Conservation (phyloP, 2,888 invertebrate genomes). For the Ophion obscuratus region DNA sequence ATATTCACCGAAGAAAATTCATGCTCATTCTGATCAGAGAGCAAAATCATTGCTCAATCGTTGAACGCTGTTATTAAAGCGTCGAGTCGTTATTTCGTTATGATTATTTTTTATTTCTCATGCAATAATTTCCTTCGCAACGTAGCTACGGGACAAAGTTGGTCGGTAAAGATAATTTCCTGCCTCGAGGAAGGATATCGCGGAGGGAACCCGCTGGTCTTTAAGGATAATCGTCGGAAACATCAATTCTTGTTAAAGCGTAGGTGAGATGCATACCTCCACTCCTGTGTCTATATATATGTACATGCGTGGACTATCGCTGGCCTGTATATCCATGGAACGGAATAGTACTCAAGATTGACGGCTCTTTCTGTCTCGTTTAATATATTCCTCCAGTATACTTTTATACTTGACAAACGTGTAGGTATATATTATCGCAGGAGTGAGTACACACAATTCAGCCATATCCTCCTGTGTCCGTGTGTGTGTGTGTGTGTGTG, state of each 20-base stretch:
- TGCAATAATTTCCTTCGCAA: conserved; percentile 26
- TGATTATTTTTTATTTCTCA: not conserved
- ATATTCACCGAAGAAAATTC: not conserved
- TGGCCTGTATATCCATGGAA: conserved; percentile 49
- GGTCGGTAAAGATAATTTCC: conserved; percentile 71
- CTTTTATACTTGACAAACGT: conserved; percentile 14
- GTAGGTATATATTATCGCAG: conserved; percentile 4
- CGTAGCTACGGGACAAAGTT: conserved; percentile 52
- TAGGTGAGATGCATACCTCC: conserved; percentile 74
- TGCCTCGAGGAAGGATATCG: conserved; percentile 67
- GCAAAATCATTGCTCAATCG: not conserved
- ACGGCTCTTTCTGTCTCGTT: conserved; percentile 53
- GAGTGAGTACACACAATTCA: not conserved
- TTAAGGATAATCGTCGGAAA: conserved; percentile 80
- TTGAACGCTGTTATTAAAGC: conserved; percentile 1
- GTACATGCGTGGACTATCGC: not conserved
- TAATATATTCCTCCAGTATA: conserved; percentile 19
- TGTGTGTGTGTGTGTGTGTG: not conserved
- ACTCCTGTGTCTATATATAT: conserved; percentile 21
- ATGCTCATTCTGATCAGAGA: not conserved
- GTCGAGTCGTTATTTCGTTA: conserved; percentile 11
- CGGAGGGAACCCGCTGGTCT: conserved; percentile 67
- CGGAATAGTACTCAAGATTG: conserved; percentile 42
- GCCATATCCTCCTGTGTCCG: not conserved
- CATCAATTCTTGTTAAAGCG: conserved; percentile 80